These are phyloP conservation scores for Xenops minutus DNA, from an alignment of 2,797 vertebrate species.

Conservation along the genomic window DNA sequence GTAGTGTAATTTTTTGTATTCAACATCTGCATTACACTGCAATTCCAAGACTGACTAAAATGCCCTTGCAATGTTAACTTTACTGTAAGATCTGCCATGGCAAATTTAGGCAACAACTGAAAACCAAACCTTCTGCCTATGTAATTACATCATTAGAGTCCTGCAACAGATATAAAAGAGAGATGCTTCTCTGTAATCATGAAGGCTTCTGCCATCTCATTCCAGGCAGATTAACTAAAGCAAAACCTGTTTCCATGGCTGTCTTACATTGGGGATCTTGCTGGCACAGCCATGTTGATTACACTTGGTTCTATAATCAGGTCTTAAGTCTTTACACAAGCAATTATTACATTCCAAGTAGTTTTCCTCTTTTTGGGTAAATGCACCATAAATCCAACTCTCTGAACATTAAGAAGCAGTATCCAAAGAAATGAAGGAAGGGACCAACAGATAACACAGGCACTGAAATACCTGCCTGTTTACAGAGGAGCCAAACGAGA, in stretches of 20 bases:
- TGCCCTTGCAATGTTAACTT: not conserved
- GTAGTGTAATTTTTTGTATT: not conserved
- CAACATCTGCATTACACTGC: not conserved
- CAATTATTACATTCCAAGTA: not conserved
- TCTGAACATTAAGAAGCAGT: conserved; percentile 64
- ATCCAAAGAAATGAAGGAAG: conserved; percentile 21
- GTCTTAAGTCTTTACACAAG: not conserved
- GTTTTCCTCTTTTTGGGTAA: not conserved
- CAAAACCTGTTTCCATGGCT: not conserved
- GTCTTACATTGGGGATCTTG: not conserved
- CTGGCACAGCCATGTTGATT: not conserved
- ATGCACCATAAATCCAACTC: conserved; percentile 62
- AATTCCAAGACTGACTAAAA: not conserved
- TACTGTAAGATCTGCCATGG: not conserved
- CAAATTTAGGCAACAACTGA: not conserved
- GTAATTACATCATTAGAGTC: not conserved
- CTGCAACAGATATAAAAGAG: not conserved
- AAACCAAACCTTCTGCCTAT: not conserved
- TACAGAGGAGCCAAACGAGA: not conserved
- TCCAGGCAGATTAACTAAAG: not conserved
- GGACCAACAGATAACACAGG: not conserved
- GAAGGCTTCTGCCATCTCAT: not conserved
- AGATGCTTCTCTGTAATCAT: not conserved
- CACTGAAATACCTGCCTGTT: not conserved
- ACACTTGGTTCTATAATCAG: not conserved